A percentile compares a stretch with the other conserved stretches of the same genome.
Conservation (phyloP, 2,888 invertebrate genomes). For the Eristalis arbustorum region DNA sequence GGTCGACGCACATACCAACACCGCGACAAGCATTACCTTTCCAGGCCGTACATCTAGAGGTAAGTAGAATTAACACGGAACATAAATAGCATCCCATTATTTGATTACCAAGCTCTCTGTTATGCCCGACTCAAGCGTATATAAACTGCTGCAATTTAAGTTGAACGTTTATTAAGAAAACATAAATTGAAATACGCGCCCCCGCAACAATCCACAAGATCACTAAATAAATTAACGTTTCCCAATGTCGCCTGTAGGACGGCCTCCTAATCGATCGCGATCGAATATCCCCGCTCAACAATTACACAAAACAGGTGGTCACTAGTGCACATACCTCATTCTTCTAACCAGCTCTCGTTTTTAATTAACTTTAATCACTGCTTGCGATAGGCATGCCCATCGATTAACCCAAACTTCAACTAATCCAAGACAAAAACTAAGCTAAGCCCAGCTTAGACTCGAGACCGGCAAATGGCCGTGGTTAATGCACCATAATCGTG, state of each 20-base stretch:
- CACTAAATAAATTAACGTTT: not conserved
- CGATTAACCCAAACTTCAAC: not conserved
- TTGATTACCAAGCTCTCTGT: too few relatives aligned
- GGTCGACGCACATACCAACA: too few relatives aligned
- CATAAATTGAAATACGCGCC: not conserved
- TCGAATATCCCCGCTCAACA: not conserved
- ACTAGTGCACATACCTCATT: not conserved
- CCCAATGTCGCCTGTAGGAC: not conserved
- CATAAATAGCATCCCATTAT: too few relatives aligned
- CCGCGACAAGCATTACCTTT: too few relatives aligned
- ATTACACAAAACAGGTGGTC: not conserved
- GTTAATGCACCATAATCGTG: slow-evolving; percentile 20
- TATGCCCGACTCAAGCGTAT: too few relatives aligned
- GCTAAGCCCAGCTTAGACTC: slow-evolving; percentile 36
- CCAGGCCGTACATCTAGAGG: too few relatives aligned
- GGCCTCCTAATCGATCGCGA: not conserved
- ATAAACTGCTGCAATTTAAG: not conserved
- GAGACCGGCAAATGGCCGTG: slow-evolving; percentile 11
- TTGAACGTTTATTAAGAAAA: too few relatives aligned
- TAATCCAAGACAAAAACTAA: slow-evolving; percentile 6
- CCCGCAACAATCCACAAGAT: not conserved
- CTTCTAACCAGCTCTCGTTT: not conserved
- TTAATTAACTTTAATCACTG: not conserved
- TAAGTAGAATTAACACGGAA: too few relatives aligned
- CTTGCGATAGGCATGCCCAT: not conserved